Conservation (phyloP, 2,113 vertebrate genomes). For the Cinclus cinclus region DNA sequence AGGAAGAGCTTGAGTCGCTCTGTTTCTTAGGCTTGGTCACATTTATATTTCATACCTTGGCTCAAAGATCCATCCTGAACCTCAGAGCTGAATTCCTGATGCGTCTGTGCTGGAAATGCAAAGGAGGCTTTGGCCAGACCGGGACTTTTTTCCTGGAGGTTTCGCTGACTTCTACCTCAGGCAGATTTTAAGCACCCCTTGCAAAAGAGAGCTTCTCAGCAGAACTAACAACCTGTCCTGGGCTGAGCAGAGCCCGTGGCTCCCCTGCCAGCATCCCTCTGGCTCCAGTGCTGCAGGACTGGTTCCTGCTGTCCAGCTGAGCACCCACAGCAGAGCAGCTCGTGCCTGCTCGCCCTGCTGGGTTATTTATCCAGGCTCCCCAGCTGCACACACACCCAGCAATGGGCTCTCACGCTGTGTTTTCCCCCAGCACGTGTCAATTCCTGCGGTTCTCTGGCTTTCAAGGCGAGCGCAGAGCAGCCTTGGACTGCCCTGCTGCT, state of each 20-base stretch:
- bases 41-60: neutral
- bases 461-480: neutral
- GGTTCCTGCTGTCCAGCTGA: neutral
- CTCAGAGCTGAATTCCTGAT: neutral
- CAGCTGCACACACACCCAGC: neutral
- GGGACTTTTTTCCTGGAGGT: neutral
- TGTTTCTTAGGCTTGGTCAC: neutral
- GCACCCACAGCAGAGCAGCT: neutral
- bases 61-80: neutral
- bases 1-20: neutral
- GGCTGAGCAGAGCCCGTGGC: fast-evolving
- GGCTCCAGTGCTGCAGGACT: fast-evolving
- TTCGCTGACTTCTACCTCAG: neutral
- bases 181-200: neutral
- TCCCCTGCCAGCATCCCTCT: neutral
- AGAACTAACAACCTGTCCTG: neutral
- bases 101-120: neutral
- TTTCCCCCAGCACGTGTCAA: neutral
- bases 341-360: fast-evolving
- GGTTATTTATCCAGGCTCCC: neutral
- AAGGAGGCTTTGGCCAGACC: neutral
- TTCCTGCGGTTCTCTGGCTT: neutral
- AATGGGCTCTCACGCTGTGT: neutral
- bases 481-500: neutral
- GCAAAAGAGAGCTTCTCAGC: neutral